Percentiles rank a stretch among this genome's conserved stretches.
Evolutionary conservation across 2,797 vertebrate species (phyloP).

Genomic region (Gouania willdenowi): DNA sequence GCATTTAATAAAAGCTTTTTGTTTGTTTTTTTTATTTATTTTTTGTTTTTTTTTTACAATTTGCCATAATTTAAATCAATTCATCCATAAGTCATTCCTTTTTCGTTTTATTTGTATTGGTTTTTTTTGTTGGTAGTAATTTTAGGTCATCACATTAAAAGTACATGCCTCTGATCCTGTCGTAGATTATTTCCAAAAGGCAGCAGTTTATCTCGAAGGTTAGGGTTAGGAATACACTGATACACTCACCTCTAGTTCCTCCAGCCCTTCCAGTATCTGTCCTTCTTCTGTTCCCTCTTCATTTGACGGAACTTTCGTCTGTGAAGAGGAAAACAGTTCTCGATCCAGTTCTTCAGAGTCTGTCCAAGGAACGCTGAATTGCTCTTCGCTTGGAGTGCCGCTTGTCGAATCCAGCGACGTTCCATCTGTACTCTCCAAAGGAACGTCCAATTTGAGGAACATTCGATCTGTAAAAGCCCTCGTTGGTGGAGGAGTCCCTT

Average conservation of each 20-base stretch:
- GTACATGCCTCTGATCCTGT: too few species aligned
- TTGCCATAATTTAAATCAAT: too few species aligned
- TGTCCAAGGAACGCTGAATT: constrained; percentile 23
- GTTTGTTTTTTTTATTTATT: too few species aligned
- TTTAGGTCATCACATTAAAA: too few species aligned
- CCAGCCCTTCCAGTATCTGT: constrained; percentile 12
- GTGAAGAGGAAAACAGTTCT: constrained; percentile 15
- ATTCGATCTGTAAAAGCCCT: constrained; percentile 4
- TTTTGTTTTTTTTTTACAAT: too few species aligned
- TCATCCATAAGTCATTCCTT: too few species aligned
- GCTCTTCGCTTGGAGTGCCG: constrained; percentile 53
- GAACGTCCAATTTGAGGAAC: constrained; percentile 12
- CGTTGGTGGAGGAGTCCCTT: constrained; percentile 21
- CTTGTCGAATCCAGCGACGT: constrained; percentile 36
- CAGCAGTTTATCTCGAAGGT: too few species aligned
- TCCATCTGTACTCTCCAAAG: constrained; percentile 34
- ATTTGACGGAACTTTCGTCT: constrained; percentile 26
- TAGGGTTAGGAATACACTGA: too few species aligned
- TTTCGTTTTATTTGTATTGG: too few species aligned
- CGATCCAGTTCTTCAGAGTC: constrained; percentile 49
- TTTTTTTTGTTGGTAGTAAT: too few species aligned
- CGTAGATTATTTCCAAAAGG: too few species aligned
- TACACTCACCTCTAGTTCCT: constrained; percentile 52
- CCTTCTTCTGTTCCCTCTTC: constrained; percentile 40
- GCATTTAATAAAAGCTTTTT: too few species aligned